Evolutionary conservation across 2,113 vertebrate species (phyloP), one percentile per base, ranked within the genome.

Genomic region (Cygnus atratus): DNA sequence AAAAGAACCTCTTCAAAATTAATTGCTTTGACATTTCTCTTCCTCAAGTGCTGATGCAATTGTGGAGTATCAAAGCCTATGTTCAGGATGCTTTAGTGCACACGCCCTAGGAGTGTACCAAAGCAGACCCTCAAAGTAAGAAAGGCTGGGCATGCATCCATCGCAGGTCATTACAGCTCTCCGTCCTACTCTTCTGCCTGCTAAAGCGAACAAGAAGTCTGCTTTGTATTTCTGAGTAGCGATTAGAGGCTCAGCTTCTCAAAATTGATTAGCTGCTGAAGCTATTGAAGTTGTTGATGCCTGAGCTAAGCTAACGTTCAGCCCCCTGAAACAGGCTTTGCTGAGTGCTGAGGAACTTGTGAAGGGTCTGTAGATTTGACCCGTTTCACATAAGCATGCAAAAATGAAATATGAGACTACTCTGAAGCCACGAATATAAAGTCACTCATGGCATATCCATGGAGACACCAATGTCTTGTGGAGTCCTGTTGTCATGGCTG

Each of bases 1-100:
- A 84, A 84, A 89, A 74, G n/a, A 94, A 74, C 41, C n/a, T 87
- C 52, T 87, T 68, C 65, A 63, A 18, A 87, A 28, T 67, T 46
- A 75, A 84, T 33, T 84, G 66, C 90, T 92, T 87, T 91, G 87
- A 19, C 61, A 39, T 87, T 86, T 92, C 48, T 70, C 0, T 74
- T 88, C 20, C 84, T 87, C 55, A 14, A 86, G 80, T 74, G 87
- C 77, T 31, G 48, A 15, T 73, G 43, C 58, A 46, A 22, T 16
- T 54, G 71, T 25, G 20, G 39, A 77, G 31, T 8, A 31, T 31
- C 26, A 33, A n/a, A 62, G 78, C 62, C 73, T 13, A 41, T 11
- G 28, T 58, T 88, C 66, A 17, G 58, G 52, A 9, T 31, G 31
- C 68, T 65, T 59, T 15, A 33, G 24, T 1, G 18, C 46, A n/a